phyloP scores from a whole-genome alignment of 2,888 invertebrate species.

The Calameuta filiformis region DNA sequence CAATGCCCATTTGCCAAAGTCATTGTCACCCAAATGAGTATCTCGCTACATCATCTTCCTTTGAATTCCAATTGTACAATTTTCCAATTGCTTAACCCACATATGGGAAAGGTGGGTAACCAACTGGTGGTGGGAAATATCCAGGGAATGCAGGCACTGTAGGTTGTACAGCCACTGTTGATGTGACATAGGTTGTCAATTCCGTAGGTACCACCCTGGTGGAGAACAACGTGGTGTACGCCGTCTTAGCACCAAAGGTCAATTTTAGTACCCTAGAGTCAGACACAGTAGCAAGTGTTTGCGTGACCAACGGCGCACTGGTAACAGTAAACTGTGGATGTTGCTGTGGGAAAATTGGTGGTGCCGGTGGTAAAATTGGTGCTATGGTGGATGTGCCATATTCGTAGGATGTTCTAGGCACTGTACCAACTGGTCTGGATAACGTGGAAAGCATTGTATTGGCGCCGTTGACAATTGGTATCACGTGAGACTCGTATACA shows the following conservation, averaged over 20 bases:
- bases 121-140: constrained; percentile 77
- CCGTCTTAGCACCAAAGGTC: constrained; percentile 91
- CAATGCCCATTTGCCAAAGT: background rate
- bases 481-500: constrained; percentile 83
- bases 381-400: constrained; percentile 79
- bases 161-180: constrained; percentile 80
- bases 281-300: constrained; percentile 82
- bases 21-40: background rate
- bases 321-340: constrained; percentile 76
- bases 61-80: background rate
- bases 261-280: constrained; percentile 85
- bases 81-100: constrained; percentile 71
- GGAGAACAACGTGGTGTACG: constrained; percentile 86
- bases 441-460: constrained; percentile 83
- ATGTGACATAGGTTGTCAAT: constrained; percentile 85
- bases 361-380: constrained; percentile 59
- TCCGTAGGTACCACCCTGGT: constrained; percentile 86
- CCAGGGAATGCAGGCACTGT: constrained; percentile 78
- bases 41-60: background rate
- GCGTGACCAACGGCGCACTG: constrained; percentile 83
- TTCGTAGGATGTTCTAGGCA: constrained; percentile 84
- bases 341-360: constrained; percentile 58
- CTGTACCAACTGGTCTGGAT: constrained; percentile 81
- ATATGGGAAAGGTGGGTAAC: constrained; percentile 79
- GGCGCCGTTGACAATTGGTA: constrained; percentile 81